Evolutionary conservation across 2,113 vertebrate species (phyloP).

Genomic region (Sinocyclocheilus rhinocerous): DNA sequence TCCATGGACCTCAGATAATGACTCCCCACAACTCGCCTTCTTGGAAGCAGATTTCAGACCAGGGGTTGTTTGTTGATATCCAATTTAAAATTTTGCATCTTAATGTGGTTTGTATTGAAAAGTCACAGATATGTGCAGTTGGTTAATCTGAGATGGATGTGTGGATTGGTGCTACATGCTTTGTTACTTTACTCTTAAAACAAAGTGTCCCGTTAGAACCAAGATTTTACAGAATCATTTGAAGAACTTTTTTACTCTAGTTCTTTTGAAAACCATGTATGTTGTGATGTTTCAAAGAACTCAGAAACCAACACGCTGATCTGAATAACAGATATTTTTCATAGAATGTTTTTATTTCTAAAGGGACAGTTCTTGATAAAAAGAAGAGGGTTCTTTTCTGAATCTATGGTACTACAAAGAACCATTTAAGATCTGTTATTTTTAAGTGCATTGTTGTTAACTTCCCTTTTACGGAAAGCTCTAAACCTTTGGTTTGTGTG

Average conservation of each 20-base stretch:
- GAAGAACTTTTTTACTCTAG: neutral
- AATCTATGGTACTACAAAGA: neutral
- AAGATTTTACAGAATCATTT: neutral
- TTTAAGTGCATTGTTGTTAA: neutral
- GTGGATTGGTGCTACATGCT: neutral
- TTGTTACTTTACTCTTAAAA: neutral
- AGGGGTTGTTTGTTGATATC: neutral
- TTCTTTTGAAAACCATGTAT: neutral
- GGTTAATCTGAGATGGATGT: neutral
- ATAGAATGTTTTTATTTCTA: no score
- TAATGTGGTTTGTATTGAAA: neutral
- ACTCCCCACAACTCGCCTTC: neutral
- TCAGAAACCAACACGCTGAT: neutral
- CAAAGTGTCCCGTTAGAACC: no score
- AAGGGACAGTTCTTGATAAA: neutral
- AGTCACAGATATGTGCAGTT: neutral
- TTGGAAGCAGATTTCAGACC: slow-evolving; percentile 4
- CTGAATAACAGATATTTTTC: no score
- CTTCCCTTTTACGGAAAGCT: neutral
- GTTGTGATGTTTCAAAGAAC: neutral
- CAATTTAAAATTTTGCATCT: neutral
- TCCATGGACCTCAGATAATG: slow-evolving; percentile 17
- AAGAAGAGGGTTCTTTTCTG: neutral
- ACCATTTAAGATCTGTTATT: neutral
- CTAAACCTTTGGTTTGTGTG: neutral